These are phyloP conservation scores for Echinometra lucunter DNA, from an alignment of 53 echinoderm and acorn worm species.

Conservation along the genomic window DNA sequence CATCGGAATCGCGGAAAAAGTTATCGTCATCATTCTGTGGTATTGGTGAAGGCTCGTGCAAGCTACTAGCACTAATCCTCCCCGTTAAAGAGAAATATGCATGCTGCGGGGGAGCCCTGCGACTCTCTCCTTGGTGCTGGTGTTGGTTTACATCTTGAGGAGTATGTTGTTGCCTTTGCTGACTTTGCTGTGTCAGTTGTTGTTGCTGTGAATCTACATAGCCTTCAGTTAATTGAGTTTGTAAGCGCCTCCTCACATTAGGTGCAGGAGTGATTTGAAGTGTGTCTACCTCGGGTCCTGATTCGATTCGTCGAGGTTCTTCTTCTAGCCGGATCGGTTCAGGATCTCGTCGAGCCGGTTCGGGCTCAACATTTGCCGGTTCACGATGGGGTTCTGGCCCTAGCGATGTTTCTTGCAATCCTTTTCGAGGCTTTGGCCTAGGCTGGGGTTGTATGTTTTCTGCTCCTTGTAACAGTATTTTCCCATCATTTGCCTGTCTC, in stretches of 20 bases:
- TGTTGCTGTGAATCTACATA: slow-evolving; percentile 24
- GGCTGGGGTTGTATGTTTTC: slow-evolving; percentile 53
- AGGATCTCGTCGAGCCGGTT: background rate
- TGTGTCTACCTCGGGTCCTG: slow-evolving; percentile 50
- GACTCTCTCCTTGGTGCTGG: slow-evolving; percentile 26
- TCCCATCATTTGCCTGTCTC: slow-evolving; percentile 41
- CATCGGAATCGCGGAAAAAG: slow-evolving; percentile 35
- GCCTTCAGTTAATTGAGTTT: background rate
- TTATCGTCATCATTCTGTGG: slow-evolving; percentile 19
- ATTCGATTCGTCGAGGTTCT: background rate
- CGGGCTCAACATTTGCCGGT: background rate
- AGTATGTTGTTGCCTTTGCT: slow-evolving; percentile 17
- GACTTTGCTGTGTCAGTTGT: background rate
- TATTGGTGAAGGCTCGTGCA: slow-evolving; percentile 53
- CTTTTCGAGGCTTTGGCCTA: slow-evolving; percentile 44
- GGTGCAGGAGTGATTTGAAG: slow-evolving; percentile 37
- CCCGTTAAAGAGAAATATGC: slow-evolving; percentile 60
- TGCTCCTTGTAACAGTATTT: slow-evolving; percentile 37
- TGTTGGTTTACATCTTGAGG: background rate
- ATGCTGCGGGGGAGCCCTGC: slow-evolving; percentile 28
- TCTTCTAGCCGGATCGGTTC: background rate
- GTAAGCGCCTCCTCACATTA: slow-evolving; percentile 29
- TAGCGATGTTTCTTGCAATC: slow-evolving; percentile 7
- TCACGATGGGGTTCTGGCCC: background rate
- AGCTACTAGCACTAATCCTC: background rate